These are phyloP conservation scores for Hypselothyrea guttata DNA, from an alignment of 2,888 invertebrate genomes.

Conservation along the genomic window DNA sequence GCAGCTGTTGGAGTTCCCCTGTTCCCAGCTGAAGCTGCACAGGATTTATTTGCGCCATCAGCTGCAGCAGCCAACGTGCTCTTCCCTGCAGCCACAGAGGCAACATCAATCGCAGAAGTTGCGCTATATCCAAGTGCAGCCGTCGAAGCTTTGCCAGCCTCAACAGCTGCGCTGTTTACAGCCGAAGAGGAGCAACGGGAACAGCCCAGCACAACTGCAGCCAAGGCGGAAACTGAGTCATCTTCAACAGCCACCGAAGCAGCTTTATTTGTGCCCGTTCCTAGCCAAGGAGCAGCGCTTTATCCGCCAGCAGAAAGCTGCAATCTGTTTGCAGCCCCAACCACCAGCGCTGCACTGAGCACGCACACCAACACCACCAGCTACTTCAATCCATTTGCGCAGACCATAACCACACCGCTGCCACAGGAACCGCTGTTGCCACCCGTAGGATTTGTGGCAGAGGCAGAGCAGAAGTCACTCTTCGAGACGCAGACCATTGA, in stretches of 20 bases:
- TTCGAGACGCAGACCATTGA: conserved; percentile 48
- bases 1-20: not conserved
- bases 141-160: not conserved
- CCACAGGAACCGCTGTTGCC: conserved; percentile 45
- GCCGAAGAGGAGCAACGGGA: not conserved
- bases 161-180: conserved; percentile 13
- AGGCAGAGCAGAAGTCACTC: conserved; percentile 3
- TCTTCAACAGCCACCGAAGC: conserved; percentile 6
- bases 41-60: not conserved
- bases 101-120: not conserved
- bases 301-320: conserved; percentile 43
- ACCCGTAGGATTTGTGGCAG: conserved; percentile 56
- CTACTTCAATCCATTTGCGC: conserved; percentile 62
- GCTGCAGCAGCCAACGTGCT: not conserved
- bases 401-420: conserved; percentile 50
- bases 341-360: conserved; percentile 27
- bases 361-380: conserved; percentile 49
- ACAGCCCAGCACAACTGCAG: conserved; percentile 12
- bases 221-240: not conserved
- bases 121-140: not conserved
- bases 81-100: conserved; percentile 3
- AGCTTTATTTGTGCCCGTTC: conserved; percentile 56
- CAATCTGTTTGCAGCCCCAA: conserved; percentile 21
- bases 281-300: conserved; percentile 20
- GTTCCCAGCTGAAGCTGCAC: conserved; percentile 2